These are phyloP conservation scores for Serripes groenlandicus DNA, from an alignment of 2,888 invertebrate species.

Conservation along the genomic window DNA sequence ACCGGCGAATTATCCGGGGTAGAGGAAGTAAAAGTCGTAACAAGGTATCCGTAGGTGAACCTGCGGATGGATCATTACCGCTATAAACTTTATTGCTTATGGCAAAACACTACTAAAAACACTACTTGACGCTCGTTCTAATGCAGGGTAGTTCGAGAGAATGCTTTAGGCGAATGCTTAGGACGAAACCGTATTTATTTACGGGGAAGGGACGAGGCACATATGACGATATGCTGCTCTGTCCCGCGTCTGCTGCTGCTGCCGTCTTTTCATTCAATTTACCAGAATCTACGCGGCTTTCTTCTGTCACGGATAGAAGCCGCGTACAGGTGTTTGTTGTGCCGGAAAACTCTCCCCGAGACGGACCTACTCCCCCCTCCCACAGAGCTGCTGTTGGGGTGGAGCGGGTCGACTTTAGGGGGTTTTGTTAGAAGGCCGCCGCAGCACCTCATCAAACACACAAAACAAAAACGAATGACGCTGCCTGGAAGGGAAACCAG, in stretches of 20 bases:
- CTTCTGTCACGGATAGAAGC: not conserved
- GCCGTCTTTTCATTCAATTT: too few relatives aligned
- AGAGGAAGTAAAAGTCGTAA: conserved; percentile 90
- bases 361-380: not conserved
- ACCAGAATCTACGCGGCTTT: not conserved
- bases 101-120: too few relatives aligned
- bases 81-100: too few relatives aligned
- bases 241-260: not conserved
- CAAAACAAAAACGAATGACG: not conserved
- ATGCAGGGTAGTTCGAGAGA: too few relatives aligned
- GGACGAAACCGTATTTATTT: too few relatives aligned
- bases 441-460: not conserved
- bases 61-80: conserved; percentile 88
- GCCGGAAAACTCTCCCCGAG: not conserved
- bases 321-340: too few relatives aligned
- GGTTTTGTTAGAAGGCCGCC: not conserved
- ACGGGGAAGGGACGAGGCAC: not conserved
- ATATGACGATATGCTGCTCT: not conserved
- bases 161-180: too few relatives aligned
- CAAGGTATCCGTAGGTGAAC: conserved; percentile 91
- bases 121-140: too few relatives aligned
- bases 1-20: conserved; percentile 89
- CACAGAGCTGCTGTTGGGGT: not conserved
- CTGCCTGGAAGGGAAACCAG: not conserved
- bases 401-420: too few relatives aligned